A percentile compares a stretch with the other conserved stretches of the same genome.
Conservation (phyloP, 2,797 vertebrate genomes). For the Myripristis jacobus region DNA sequence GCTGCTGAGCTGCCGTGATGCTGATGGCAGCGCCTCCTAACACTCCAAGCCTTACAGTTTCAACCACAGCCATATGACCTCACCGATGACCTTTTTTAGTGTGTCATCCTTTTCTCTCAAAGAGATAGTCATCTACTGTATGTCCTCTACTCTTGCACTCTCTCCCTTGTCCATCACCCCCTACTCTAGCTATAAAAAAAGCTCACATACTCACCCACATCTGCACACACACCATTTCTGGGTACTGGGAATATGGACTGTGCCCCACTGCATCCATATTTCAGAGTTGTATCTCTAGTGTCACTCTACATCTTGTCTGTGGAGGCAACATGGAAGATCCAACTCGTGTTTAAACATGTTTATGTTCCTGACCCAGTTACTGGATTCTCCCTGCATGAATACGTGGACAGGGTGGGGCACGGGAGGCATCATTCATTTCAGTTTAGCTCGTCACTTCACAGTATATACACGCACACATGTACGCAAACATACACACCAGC, state of each 20-base stretch:
- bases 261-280: conserved; percentile 84
- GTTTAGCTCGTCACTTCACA: conserved; percentile 43
- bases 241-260: conserved; percentile 69
- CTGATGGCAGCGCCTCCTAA: too few species aligned
- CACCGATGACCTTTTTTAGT: too few species aligned
- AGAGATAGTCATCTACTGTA: conserved; percentile 47
- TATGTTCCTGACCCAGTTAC: conserved; percentile 82
- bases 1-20: too few species aligned
- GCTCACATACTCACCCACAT: conserved; percentile 19
- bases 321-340: conserved; percentile 65
- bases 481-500: conserved; percentile 1
- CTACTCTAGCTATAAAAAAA: conserved; percentile 50
- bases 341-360: conserved; percentile 69
- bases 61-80: too few species aligned
- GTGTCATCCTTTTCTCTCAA: conserved; percentile 44
- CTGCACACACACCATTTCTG: conserved; percentile 53
- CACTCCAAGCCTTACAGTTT: too few species aligned
- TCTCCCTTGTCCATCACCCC: conserved; percentile 60
- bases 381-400: conserved; percentile 49
- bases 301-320: conserved; percentile 80
- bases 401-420: conserved; percentile 55
- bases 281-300: conserved; percentile 79
- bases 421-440: conserved; percentile 56
- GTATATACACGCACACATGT: conserved; percentile 15
- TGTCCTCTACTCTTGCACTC: conserved; percentile 44